Conservation (phyloP, 1,140 invertebrate genomes). For the Tribolium castaneum region DNA sequence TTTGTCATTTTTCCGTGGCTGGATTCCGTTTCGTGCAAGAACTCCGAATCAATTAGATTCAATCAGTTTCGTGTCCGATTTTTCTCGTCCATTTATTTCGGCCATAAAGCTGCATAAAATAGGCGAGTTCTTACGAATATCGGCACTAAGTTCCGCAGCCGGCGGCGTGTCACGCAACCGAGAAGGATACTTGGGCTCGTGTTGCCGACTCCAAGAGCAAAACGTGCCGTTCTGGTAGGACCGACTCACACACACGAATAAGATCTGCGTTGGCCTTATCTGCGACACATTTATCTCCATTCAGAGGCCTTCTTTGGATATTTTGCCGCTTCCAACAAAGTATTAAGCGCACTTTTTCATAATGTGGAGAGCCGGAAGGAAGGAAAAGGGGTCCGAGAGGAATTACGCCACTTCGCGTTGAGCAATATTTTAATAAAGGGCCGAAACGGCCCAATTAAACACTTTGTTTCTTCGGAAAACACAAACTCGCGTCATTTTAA, state of each 20-base stretch:
- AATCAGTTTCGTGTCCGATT: slow-evolving; percentile 13
- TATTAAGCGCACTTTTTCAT: slow-evolving; percentile 22
- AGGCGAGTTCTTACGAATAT: slow-evolving; percentile 8
- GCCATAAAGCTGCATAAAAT: slow-evolving; percentile 29
- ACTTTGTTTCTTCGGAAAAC: no score
- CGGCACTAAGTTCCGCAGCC: slow-evolving; percentile 25
- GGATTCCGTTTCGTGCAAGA: background rate
- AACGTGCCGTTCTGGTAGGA: slow-evolving; percentile 2
- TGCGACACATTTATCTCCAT: slow-evolving; percentile 28
- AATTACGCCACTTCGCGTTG: background rate
- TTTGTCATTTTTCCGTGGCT: slow-evolving; percentile 11
- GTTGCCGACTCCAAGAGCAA: background rate
- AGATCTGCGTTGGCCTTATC: slow-evolving; percentile 8
- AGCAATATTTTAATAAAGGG: background rate
- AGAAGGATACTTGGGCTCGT: slow-evolving; percentile 11
- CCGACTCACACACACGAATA: slow-evolving; percentile 20
- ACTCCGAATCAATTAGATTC: slow-evolving; percentile 12
- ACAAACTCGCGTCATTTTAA: no score
- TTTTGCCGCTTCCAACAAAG: slow-evolving; percentile 16
- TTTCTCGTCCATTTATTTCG: slow-evolving; percentile 19
- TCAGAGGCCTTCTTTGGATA: background rate
- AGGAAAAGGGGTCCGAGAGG: background rate
- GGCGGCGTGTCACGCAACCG: slow-evolving; percentile 24
- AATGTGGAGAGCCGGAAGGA: background rate
- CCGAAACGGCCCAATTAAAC: background rate